These are phyloP conservation scores for Stenodera caucasica DNA, from an alignment of 2,888 invertebrate genomes.

Conservation along the genomic window DNA sequence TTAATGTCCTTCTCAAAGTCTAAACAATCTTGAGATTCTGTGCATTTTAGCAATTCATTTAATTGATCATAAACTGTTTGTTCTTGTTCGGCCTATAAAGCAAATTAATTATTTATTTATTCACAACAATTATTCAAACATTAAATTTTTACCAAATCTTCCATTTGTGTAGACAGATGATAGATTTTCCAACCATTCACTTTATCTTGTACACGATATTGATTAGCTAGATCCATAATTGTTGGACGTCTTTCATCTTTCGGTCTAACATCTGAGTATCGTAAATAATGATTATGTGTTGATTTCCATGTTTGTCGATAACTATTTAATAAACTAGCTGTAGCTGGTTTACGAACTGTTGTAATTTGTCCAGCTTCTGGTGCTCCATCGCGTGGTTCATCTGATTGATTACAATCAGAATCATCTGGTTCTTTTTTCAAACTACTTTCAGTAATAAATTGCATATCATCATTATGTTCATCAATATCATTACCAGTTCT, in stretches of 20 bases:
- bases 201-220: constrained; percentile 82
- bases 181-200: constrained; percentile 95
- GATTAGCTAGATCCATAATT: constrained; percentile 87
- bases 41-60: constrained; percentile 51
- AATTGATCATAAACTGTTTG: constrained; percentile 55
- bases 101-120: constrained; percentile 20
- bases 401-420: constrained; percentile 50
- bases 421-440: constrained; percentile 53
- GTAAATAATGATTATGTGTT: constrained; percentile 71
- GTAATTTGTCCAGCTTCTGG: constrained; percentile 45
- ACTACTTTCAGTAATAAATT: constrained; percentile 61
- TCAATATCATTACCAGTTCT: constrained; percentile 61
- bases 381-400: constrained; percentile 50
- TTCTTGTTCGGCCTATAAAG: constrained; percentile 59
- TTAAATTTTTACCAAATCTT: constrained; percentile 72
- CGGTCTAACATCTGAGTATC: constrained; percentile 79
- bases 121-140: constrained; percentile 3
- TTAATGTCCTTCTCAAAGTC: constrained; percentile 51
- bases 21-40: constrained; percentile 50
- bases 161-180: constrained; percentile 90
- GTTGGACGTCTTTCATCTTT: constrained; percentile 84
- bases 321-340: constrained; percentile 61
- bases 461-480: constrained; percentile 63
- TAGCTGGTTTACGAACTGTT: constrained; percentile 52
- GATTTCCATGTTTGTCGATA: constrained; percentile 73